A percentile compares a stretch with the other conserved stretches of the same genome.
Evolutionary conservation across 2,113 vertebrate genomes (phyloP).

Genomic region (Blennius ocellaris): DNA sequence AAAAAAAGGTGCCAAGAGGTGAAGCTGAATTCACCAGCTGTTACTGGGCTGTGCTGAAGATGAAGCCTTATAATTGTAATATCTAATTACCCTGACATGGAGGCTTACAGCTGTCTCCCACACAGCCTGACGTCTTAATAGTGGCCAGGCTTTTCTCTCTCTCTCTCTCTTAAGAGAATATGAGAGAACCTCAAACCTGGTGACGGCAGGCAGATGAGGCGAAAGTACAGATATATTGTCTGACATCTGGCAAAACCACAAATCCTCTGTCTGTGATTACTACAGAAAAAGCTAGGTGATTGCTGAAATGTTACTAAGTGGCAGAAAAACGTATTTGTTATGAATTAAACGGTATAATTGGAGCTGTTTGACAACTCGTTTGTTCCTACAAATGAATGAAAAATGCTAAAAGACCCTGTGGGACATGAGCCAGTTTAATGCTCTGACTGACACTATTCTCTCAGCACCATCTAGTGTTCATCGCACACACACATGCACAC

Average conservation of each 20-base stretch:
- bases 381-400: slow-evolving; percentile 7
- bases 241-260: no score
- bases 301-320: no score
- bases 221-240: not conserved
- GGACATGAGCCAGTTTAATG: slow-evolving; percentile 9
- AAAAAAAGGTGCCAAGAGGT: slow-evolving; percentile 6
- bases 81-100: slow-evolving; percentile 68
- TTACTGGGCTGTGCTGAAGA: slow-evolving; percentile 38
- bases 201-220: slow-evolving; percentile 18
- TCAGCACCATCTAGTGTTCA: slow-evolving; percentile 75
- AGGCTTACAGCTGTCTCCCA: slow-evolving; percentile 49
- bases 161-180: slow-evolving; percentile 34
- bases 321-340: no score
- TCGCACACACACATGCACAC: no score
- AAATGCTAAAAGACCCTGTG: slow-evolving; percentile 1
- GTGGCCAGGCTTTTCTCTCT: slow-evolving; percentile 35
- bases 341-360: no score
- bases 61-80: slow-evolving; percentile 64
- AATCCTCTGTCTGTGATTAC: slow-evolving; percentile 2
- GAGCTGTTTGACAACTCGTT: no score
- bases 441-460: slow-evolving; percentile 20
- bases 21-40: slow-evolving; percentile 51
- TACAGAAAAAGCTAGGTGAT: no score
- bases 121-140: slow-evolving; percentile 49
- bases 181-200: slow-evolving; percentile 26